phyloP scores from a whole-genome alignment of 2,888 invertebrate genomes.

The Cryptophagus acutangulus region DNA sequence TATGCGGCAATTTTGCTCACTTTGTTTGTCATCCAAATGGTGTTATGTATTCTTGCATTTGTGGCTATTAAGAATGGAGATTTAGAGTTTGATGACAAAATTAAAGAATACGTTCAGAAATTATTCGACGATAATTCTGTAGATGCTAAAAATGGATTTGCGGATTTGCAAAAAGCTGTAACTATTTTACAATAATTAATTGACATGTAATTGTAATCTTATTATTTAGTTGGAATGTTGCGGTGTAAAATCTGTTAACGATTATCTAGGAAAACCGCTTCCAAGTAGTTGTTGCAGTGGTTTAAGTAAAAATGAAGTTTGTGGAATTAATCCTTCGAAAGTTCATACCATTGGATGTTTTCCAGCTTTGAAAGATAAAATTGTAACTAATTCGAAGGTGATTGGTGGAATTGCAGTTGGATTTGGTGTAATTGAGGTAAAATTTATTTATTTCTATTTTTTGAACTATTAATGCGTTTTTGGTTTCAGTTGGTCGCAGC shows the following conservation, averaged over 20 bases:
- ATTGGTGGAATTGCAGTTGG: slow-evolving; percentile 62
- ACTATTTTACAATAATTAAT: slow-evolving; percentile 31
- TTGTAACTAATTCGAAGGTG: slow-evolving; percentile 52
- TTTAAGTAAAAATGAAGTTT: slow-evolving; percentile 7
- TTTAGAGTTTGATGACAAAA: slow-evolving; percentile 35
- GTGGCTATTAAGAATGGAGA: slow-evolving; percentile 55
- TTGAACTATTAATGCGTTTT: neutral
- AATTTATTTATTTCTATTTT: neutral
- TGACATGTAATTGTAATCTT: slow-evolving; percentile 5
- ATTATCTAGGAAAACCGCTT: slow-evolving; percentile 11
- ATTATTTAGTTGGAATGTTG: slow-evolving; percentile 24
- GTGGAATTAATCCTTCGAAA: slow-evolving; percentile 22
- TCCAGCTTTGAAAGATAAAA: slow-evolving; percentile 38
- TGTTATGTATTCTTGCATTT: slow-evolving; percentile 61
- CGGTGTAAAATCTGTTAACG: slow-evolving; percentile 16
- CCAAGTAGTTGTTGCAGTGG: slow-evolving; percentile 21
- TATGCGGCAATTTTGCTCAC: slow-evolving; percentile 53
- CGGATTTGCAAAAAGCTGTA: no score
- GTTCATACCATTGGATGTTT: slow-evolving; percentile 49
- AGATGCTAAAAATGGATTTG: slow-evolving; percentile 39
- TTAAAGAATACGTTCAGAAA: slow-evolving; percentile 30
- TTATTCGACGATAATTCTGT: no score
- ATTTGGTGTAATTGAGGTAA: slow-evolving; percentile 65
- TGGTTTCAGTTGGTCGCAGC: slow-evolving; percentile 1
- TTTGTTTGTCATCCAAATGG: slow-evolving; percentile 65